Percentiles rank a stretch among this genome's conserved stretches.
These are phyloP conservation scores for Sphaerophoria rueppellii DNA, from an alignment of 2,888 invertebrate genomes.

Conservation along the genomic window DNA sequence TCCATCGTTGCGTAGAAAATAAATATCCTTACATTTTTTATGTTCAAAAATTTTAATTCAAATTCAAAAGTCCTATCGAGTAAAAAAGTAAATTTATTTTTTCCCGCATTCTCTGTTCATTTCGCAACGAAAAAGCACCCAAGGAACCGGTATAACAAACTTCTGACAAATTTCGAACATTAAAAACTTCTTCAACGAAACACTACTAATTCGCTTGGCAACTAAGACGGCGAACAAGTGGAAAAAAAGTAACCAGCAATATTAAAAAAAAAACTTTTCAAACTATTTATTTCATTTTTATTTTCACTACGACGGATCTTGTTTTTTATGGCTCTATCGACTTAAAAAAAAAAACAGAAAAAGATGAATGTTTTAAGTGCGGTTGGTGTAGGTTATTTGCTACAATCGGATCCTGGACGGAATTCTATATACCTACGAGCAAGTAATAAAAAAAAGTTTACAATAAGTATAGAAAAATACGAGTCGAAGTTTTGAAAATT, in stretches of 20 bases:
- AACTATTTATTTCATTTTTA: constrained; percentile 31
- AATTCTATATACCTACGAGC: background rate
- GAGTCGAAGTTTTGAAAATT: constrained; percentile 24
- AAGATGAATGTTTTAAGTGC: constrained; percentile 11
- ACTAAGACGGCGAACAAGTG: constrained; percentile 10
- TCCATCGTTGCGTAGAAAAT: too few species aligned
- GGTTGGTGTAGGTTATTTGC: constrained; percentile 21
- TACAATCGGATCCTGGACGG: constrained; percentile 1
- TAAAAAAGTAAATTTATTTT: constrained; percentile 24
- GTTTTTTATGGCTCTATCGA: constrained; percentile 6
- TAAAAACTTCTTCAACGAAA: constrained; percentile 52
- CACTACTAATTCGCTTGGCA: constrained; percentile 44
- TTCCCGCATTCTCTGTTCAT: background rate
- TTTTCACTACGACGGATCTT: constrained; percentile 28
- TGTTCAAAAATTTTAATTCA: constrained; percentile 20
- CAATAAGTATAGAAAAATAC: background rate
- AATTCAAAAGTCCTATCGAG: constrained; percentile 39
- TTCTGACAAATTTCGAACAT: constrained; percentile 56
- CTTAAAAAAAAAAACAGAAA: background rate
- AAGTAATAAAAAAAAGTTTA: background rate
- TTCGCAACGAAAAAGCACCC: background rate
- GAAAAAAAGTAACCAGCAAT: background rate
- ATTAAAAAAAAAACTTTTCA: constrained; percentile 23
- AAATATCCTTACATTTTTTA: background rate
- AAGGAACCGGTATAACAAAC: constrained; percentile 41